phyloP scores from a whole-genome alignment of 2,797 vertebrate species.

The Lagorchestes hirsutus region DNA sequence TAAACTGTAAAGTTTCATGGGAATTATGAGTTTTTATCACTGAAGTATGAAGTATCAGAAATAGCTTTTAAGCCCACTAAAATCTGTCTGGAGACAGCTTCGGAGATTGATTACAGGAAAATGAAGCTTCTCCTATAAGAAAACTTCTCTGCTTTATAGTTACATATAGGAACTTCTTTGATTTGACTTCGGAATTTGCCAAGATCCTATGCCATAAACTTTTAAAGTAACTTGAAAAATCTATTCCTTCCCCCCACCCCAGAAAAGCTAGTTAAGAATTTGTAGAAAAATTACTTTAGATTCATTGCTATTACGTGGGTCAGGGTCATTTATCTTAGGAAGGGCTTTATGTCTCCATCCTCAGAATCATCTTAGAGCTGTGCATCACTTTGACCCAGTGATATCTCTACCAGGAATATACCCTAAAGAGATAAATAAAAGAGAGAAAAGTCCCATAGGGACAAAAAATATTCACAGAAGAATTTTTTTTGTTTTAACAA shows the following conservation, averaged over 20 bases:
- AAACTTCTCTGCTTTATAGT: background rate
- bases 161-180: background rate
- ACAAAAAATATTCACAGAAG: background rate
- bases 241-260: conserved; percentile 6
- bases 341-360: conserved; percentile 57
- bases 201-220: conserved; percentile 65
- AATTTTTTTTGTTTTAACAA: background rate
- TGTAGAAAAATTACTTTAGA: conserved; percentile 66
- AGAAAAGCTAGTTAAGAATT: conserved; percentile 51
- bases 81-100: background rate
- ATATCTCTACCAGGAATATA: background rate
- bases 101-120: background rate
- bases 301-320: conserved; percentile 53
- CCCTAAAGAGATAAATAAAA: background rate
- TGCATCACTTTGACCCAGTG: background rate
- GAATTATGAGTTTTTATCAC: background rate
- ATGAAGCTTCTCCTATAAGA: background rate
- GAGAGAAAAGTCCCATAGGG: background rate
- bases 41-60: background rate
- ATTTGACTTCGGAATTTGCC: background rate
- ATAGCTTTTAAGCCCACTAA: conserved; percentile 4
- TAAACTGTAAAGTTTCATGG: background rate
- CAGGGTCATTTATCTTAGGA: conserved; percentile 45
- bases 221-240: conserved; percentile 54
- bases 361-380: conserved; percentile 46